Base-by-base conservation (phyloP, 53 echinoderm and acorn worm species). In the Temnopleurus reevesii region DNA sequence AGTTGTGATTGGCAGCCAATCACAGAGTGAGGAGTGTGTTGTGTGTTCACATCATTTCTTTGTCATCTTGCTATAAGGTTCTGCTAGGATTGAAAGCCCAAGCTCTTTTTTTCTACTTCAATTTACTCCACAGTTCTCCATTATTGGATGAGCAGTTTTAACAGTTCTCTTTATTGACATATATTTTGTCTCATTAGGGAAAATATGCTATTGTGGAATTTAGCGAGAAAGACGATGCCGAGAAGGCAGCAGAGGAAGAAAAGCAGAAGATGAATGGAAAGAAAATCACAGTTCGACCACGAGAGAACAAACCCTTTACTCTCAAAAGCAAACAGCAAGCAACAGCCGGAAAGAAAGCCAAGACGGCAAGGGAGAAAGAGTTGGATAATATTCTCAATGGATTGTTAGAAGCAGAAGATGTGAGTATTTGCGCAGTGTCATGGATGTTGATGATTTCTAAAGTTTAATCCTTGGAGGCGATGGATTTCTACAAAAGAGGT, bases 191-290 rank as follows among this genome's bases (percentile, higher is more conserved):
- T 86, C 59, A 1, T n/a, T 90, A 99, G 99, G 94, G 91, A 21
- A 89, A 93, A 28, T 99, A 93, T 92, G 99, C 99, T 19, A 99
- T 99, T 38, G 88, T 99, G 12, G 96, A 99, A 83, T 95, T 99
- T 76, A 85, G 76, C 53, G 60, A 77, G 47, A 76, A 87, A 36
- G 92, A 92, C 1, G 71, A 94, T 35, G 99, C 93, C 12, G 57
- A 65, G 61, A 92, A 90, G 58, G 95, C 95, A 51, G 57, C 92
- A 1, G 89, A 93, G 30, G 83, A 91, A n/a, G 94, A 98, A 81
- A 92, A 90, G 63, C 99, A 99, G 44, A 81, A 43, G 23, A 92
- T 99, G 92, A 93, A 93, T 65, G 94, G 96, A 76, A 82, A 57
- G 43, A 94, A 99, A 77, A 94, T 99, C 44, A 89, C 86, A 4